Evolutionary conservation across 2,113 vertebrate genomes (phyloP), one percentile per base, ranked within the genome.

Genomic region (Haliaeetus leucogaster): DNA sequence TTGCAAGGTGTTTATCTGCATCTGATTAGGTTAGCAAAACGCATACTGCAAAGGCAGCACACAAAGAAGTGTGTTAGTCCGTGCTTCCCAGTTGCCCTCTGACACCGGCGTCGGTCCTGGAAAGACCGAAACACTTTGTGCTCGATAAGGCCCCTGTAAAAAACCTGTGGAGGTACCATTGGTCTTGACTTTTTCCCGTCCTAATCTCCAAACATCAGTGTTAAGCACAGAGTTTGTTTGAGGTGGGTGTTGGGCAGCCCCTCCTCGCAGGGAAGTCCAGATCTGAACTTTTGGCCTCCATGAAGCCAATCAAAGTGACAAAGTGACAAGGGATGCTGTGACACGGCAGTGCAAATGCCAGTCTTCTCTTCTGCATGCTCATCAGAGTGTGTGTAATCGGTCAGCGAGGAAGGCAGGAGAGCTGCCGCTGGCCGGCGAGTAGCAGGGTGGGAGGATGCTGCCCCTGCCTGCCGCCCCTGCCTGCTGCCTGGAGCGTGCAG

Each of bases 1-100:
- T 80, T 53, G 91, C 95, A 95, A 96, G 93, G 89, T 96, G 95
- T 93, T 97, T 96, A 94, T 96, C 95, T 96, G 53, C 90, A 92
- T 94, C 90, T 95, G 95, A 96, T 96, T 95, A 97, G 93, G 71
- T 81, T 93, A 77, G 86, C 58, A 63, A 92, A 94, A 70, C 0
- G 6, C 25, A 4, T 29, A 13, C 40, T 76, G 88, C 34, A 45
- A 81, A 91, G 85, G 65, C 72, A 82, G 77, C 23, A 18, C 62
- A 77, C 32, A 72, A 43, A 65, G 61, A 47, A 81, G 10, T 40
- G 21, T 87, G 53, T 82, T 81, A 89, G 65, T 74, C 71, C 1
- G 0, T 25, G 56, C 80, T 94, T 92, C 65, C 71, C 29, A 14
- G 52, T 91, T 0, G 0, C 77, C 48, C 65, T 36, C 82, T 73